These are phyloP conservation scores for Syngnathus acus DNA, from an alignment of 2,797 vertebrate species.

Conservation along the genomic window DNA sequence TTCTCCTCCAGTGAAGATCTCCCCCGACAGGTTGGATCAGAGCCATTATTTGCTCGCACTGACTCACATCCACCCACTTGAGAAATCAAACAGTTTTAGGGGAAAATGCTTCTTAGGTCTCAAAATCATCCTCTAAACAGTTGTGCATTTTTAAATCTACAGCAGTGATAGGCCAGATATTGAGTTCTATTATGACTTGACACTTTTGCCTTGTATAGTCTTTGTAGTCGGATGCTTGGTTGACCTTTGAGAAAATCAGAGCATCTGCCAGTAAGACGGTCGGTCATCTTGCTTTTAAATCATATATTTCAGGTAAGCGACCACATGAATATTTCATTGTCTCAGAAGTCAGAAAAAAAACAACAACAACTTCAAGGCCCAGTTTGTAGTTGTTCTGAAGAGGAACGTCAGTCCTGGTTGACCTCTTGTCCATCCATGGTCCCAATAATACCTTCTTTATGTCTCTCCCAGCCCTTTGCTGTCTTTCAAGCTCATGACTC, in stretches of 20 bases:
- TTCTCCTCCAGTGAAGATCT: not conserved
- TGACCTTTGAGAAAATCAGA: not conserved
- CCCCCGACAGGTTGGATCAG: not conserved
- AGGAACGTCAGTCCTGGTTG: not conserved
- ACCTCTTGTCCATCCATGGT: conserved; percentile 7
- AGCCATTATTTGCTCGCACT: not conserved
- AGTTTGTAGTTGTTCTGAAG: not conserved
- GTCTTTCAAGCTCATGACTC: conserved; percentile 53
- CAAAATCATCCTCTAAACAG: not conserved
- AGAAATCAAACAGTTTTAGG: not conserved
- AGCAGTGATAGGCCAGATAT: not conserved
- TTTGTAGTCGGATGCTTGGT: not conserved
- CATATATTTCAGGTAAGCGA: not conserved
- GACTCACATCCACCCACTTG: not conserved
- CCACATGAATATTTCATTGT: not conserved
- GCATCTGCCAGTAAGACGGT: not conserved
- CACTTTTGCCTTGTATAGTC: not conserved
- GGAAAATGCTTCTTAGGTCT: not conserved
- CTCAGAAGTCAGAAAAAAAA: not conserved
- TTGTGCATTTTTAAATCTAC: not conserved
- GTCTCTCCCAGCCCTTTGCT: conserved; percentile 46
- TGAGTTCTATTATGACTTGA: not conserved
- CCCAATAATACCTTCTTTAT: conserved; percentile 11
- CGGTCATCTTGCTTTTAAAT: not conserved
- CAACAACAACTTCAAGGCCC: not conserved